phyloP scores from a whole-genome alignment of 1,140 invertebrate genomes.

The Ceratina australensis region DNA sequence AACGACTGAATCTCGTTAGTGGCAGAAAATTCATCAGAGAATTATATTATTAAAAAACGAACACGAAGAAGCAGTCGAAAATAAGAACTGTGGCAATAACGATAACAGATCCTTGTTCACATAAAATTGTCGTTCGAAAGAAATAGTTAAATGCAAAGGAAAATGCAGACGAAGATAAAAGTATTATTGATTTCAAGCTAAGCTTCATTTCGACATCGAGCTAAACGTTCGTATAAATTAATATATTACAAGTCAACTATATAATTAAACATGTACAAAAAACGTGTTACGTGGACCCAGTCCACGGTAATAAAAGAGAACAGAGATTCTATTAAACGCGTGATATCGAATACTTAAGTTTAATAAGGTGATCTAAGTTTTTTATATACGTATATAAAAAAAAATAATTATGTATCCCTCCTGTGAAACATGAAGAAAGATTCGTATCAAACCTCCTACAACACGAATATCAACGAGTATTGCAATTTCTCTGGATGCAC shows the following conservation, averaged over 20 bases:
- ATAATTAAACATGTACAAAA: constrained; percentile 65
- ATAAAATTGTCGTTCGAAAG: no score
- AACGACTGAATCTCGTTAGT: neutral
- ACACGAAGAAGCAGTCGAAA: neutral
- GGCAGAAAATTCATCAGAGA: neutral
- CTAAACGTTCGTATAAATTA: constrained; percentile 61
- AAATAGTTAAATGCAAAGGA: neutral
- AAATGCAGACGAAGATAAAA: constrained; percentile 41
- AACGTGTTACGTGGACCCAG: constrained; percentile 62
- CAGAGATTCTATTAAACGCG: constrained; percentile 21
- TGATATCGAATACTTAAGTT: constrained; percentile 27
- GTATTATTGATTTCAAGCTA: constrained; percentile 64
- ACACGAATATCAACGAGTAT: constrained; percentile 41
- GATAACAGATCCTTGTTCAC: no score
- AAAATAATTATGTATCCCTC: neutral
- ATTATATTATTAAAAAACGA: neutral
- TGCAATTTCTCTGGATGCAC: constrained; percentile 12
- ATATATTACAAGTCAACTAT: constrained; percentile 60
- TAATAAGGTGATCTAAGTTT: constrained; percentile 17
- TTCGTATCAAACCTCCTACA: constrained; percentile 15
- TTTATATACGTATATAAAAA: neutral
- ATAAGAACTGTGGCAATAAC: no score
- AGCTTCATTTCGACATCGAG: constrained; percentile 41
- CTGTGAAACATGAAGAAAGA: neutral
- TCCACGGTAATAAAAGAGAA: constrained; percentile 52